These are phyloP conservation scores for Callyntrura sp. DNA, from an alignment of 2,888 invertebrate genomes.

Conservation along the genomic window DNA sequence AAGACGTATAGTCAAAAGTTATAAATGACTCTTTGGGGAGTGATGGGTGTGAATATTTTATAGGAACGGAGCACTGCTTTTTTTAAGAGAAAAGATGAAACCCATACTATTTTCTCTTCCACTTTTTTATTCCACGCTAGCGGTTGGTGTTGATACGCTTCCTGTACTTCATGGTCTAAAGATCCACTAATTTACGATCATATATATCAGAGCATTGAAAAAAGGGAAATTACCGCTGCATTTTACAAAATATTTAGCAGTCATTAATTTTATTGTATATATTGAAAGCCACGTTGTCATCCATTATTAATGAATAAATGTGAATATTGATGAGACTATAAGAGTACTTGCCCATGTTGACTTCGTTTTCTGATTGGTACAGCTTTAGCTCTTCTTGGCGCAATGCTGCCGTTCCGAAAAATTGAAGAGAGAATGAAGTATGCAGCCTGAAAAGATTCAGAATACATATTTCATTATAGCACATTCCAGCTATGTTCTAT, in stretches of 20 bases:
- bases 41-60: slow-evolving; percentile 54
- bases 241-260: slow-evolving; percentile 16
- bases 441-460: too few species aligned
- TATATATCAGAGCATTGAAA: slow-evolving; percentile 31
- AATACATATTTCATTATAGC: too few species aligned
- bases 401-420: too few species aligned
- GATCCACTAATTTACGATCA: slow-evolving; percentile 35
- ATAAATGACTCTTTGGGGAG: slow-evolving; percentile 81
- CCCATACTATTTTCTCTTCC: slow-evolving; percentile 13
- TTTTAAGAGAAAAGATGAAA: slow-evolving; percentile 2
- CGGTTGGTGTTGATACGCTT: too few species aligned
- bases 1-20: slow-evolving; percentile 75
- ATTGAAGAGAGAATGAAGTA: too few species aligned
- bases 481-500: too few species aligned
- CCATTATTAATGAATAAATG: slow-evolving; percentile 51
- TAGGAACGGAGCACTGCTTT: slow-evolving; percentile 15
- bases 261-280: slow-evolving; percentile 11
- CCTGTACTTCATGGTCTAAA: slow-evolving; percentile 1
- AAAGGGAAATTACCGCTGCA: slow-evolving; percentile 1
- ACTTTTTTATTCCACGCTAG: slow-evolving; percentile 14
- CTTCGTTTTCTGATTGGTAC: too few species aligned
- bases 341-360: too few species aligned
- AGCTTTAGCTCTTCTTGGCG: too few species aligned
- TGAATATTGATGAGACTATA: too few species aligned
- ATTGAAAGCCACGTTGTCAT: neutral